Conservation (phyloP, 2,113 vertebrate species). For the Takifugu bimaculatus region DNA sequence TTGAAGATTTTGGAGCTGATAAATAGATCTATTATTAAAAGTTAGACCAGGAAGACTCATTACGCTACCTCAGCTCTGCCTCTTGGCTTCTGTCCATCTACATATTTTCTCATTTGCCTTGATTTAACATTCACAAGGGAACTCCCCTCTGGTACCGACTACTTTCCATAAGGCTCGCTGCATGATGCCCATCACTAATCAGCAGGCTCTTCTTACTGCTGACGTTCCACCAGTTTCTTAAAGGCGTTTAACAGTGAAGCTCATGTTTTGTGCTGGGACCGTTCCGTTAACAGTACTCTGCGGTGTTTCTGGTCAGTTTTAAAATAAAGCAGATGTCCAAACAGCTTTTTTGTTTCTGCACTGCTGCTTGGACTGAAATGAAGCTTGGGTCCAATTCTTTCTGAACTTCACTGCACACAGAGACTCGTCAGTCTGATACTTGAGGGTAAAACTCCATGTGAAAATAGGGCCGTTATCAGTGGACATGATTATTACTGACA, state of each 20-base stretch:
- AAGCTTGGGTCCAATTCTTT: too few relatives aligned
- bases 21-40: slow-evolving; percentile 17
- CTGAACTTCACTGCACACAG: too few relatives aligned
- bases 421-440: too few relatives aligned
- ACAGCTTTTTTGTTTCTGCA: too few relatives aligned
- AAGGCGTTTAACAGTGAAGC: neutral
- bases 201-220: slow-evolving; percentile 27
- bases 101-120: slow-evolving; percentile 18
- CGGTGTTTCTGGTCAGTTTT: neutral
- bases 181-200: slow-evolving; percentile 31
- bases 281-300: neutral
- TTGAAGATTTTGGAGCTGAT: slow-evolving; percentile 22
- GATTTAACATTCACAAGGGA: slow-evolving; percentile 21
- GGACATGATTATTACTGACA: too few relatives aligned
- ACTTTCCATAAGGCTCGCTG: slow-evolving; percentile 8
- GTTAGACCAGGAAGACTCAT: slow-evolving; percentile 27
- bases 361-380: too few relatives aligned
- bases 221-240: neutral
- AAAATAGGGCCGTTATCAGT: too few relatives aligned
- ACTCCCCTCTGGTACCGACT: slow-evolving; percentile 14
- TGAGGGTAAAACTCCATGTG: too few relatives aligned
- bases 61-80: slow-evolving; percentile 18
- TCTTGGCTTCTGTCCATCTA: slow-evolving; percentile 15
- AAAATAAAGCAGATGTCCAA: too few relatives aligned
- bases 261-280: too few relatives aligned